Evolutionary conservation across 2,797 vertebrate species (phyloP), one percentile per base, ranked within the genome.

Genomic region (Channa striata): DNA sequence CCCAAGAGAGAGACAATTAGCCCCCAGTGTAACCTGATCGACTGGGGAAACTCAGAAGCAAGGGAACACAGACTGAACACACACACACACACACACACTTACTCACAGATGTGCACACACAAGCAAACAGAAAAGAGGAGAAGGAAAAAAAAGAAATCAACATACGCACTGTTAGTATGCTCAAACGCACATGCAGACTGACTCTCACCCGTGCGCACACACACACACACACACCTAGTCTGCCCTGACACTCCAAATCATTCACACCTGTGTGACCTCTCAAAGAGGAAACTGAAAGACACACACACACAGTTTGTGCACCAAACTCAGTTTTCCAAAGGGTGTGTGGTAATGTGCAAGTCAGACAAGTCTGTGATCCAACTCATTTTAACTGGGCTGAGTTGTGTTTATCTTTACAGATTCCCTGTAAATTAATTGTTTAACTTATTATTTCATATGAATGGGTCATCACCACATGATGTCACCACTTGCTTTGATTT

Each of bases 1-100:
- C 86, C 83, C 87, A 58, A 81, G 86, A 91, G 92, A 91, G 85
- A 89, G 82, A 91, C 90, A 91, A 93, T 92, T 91, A 91, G 90
- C 89, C 89, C 73, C 84, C 73, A 85, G 87, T 91, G 90, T 85
- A 93, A 91, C 89, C 85, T 83, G 92, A 92, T 91, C 87, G 56
- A 92, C 87, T 84, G 77, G 80, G 88, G 85, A 85, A 88, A 84
- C 65, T 88, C 79, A 64, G 87, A 79, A 78, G 76, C 64, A 0
- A 81, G 83, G 58, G 81, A 76, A 70, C 43, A 16, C 59, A 73
- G 54, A 78, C 66, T 44, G 69, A 73, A 85, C 43, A 72, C 78
- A 64, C 67, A 68, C 57, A 63, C 43, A 71, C 54, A 37, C 23
- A 43, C 19, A 56, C 1, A 61, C 74, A n/a, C n/a, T n/a, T n/a